These are phyloP conservation scores for Mystacides longicornis DNA, from an alignment of 2,888 invertebrate species.

Conservation along the genomic window DNA sequence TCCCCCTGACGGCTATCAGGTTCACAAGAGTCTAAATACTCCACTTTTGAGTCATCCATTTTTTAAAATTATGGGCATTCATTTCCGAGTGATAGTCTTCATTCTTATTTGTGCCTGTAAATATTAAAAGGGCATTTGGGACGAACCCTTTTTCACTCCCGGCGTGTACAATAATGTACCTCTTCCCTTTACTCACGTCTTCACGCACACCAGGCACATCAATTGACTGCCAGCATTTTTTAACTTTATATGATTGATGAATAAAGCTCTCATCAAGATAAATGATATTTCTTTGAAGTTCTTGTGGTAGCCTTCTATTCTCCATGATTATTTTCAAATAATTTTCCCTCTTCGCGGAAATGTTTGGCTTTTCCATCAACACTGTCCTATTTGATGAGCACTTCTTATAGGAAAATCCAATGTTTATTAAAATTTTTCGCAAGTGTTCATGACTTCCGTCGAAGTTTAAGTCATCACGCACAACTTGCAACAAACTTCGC, in stretches of 20 bases:
- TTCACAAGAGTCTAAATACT: background rate
- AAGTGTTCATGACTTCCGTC: conserved; percentile 1
- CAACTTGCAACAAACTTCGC: too few species aligned
- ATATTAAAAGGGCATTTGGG: conserved; percentile 6
- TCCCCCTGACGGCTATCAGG: background rate
- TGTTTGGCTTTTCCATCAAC: background rate
- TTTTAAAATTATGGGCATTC: conserved; percentile 7
- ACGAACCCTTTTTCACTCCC: conserved; percentile 8
- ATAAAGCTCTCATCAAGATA: conserved; percentile 6
- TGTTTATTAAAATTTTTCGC: conserved; percentile 3
- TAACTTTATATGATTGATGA: conserved; percentile 1
- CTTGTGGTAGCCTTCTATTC: conserved; percentile 6
- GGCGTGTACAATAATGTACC: conserved; percentile 1
- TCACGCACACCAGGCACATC: background rate
- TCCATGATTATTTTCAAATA: conserved; percentile 4
- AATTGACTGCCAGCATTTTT: conserved; percentile 9
- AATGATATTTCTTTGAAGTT: conserved; percentile 2
- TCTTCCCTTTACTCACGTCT: background rate
- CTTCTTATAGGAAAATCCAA: background rate
- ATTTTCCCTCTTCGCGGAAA: background rate
- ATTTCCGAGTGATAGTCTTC: too few species aligned
- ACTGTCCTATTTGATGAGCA: conserved; percentile 1
- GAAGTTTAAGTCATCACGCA: too few species aligned
- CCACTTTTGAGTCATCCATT: background rate
- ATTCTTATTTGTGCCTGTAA: background rate